phyloP scores from a whole-genome alignment of 2,797 vertebrate genomes.

The Eurystomus glaucurus region DNA sequence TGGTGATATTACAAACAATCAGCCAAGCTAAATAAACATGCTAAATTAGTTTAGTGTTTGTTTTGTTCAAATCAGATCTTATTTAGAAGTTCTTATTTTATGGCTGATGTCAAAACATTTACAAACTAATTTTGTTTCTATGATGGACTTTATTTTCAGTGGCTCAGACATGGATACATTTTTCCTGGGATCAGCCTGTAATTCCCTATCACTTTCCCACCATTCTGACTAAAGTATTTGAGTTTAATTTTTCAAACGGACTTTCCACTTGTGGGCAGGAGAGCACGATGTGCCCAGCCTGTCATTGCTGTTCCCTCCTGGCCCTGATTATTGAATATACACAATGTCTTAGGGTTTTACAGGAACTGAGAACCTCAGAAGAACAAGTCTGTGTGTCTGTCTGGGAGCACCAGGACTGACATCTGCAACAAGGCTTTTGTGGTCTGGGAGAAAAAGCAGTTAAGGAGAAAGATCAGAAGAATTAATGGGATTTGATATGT shows the following conservation, averaged over 20 bases:
- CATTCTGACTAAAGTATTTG: background rate
- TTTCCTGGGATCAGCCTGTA: background rate
- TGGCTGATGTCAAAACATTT: background rate
- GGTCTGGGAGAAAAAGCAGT: background rate
- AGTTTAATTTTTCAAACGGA: background rate
- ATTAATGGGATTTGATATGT: background rate
- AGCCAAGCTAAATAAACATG: background rate
- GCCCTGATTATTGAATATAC: background rate
- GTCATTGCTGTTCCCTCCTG: background rate
- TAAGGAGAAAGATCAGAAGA: background rate
- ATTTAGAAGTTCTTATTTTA: background rate
- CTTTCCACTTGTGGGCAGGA: background rate
- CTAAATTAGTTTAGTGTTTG: background rate
- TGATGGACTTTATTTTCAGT: background rate
- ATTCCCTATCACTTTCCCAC: background rate
- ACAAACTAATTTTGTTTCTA: background rate
- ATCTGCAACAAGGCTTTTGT: background rate
- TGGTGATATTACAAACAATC: accelerated
- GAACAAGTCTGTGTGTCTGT: background rate
- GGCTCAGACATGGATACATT: background rate
- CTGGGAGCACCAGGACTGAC: background rate
- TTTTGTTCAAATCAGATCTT: background rate
- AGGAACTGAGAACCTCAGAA: background rate
- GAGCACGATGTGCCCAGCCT: background rate
- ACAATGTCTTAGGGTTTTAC: accelerated